phyloP scores from a whole-genome alignment of 92 coral and sea anemone genomes.

The Palythoa grandis region DNA sequence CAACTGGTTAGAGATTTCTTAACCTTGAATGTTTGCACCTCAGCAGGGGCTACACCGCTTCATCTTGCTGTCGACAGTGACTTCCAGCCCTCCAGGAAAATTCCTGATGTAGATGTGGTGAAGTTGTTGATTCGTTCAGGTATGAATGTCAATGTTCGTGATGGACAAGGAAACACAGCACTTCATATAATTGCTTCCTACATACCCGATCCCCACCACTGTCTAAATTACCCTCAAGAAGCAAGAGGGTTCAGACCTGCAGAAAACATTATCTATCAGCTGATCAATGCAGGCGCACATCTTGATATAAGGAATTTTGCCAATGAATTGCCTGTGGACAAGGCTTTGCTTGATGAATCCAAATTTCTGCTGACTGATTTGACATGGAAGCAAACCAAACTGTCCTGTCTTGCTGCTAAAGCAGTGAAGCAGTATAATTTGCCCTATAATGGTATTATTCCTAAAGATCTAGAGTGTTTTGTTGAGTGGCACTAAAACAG shows the following conservation, averaged over 20 bases:
- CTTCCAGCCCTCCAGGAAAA: slow-evolving; percentile 38
- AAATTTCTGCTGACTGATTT: slow-evolving; percentile 29
- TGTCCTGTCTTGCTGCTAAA: slow-evolving; percentile 35
- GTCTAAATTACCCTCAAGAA: slow-evolving; percentile 48
- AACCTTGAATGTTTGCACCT: slow-evolving; percentile 40
- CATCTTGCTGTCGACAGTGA: slow-evolving; percentile 55
- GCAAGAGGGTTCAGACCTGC: slow-evolving; percentile 36
- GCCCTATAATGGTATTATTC: slow-evolving; percentile 11
- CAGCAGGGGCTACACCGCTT: slow-evolving; percentile 46
- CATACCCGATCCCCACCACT: slow-evolving; percentile 38
- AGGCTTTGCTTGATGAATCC: slow-evolving; percentile 51
- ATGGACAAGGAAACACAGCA: slow-evolving; percentile 51
- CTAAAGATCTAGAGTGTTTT: slow-evolving; percentile 26
- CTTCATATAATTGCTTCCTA: slow-evolving; percentile 57
- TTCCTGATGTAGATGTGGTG: slow-evolving; percentile 56
- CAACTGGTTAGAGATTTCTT: slow-evolving; percentile 40
- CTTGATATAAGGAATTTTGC: slow-evolving; percentile 40
- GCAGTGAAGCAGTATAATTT: slow-evolving; percentile 20
- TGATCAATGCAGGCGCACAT: slow-evolving; percentile 54
- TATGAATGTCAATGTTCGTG: slow-evolving; percentile 35
- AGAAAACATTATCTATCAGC: slow-evolving; percentile 31
- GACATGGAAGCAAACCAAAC: slow-evolving; percentile 30
- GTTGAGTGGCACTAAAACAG: slow-evolving; percentile 21
- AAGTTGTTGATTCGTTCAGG: slow-evolving; percentile 51
- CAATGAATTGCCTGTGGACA: slow-evolving; percentile 57